A percentile compares a stretch with the other conserved stretches of the same genome.
These are phyloP conservation scores for Pseudocheirus occidentalis DNA, from an alignment of 2,797 vertebrate species.

Conservation along the genomic window DNA sequence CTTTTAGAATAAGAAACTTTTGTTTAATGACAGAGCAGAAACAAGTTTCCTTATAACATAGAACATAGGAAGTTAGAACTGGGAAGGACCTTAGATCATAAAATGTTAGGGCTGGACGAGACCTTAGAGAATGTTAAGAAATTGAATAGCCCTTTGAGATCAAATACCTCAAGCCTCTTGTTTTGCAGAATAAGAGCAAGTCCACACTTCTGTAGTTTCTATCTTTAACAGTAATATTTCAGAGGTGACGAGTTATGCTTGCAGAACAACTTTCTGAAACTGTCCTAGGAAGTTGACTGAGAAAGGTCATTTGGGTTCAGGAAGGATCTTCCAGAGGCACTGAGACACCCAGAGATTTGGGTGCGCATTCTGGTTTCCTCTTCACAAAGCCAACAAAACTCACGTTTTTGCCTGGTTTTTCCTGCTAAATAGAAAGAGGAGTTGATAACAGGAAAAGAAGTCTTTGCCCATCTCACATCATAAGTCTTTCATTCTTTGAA, in stretches of 20 bases:
- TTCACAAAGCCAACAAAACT: background rate
- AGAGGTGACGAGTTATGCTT: background rate
- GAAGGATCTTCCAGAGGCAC: background rate
- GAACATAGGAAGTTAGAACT: background rate
- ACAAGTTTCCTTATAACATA: background rate
- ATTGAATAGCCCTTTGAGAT: background rate
- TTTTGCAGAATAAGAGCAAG: background rate
- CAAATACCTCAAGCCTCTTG: background rate
- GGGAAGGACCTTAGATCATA: background rate
- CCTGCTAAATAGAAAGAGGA: conserved; percentile 21
- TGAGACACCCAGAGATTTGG: background rate
- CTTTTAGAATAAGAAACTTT: background rate
- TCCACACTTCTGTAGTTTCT: background rate
- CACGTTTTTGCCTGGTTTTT: conserved; percentile 2
- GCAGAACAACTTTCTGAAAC: background rate
- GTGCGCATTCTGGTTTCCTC: conserved; percentile 15
- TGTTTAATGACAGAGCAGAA: background rate
- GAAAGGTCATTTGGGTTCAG: background rate
- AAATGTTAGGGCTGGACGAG: background rate
- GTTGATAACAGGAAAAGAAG: conserved; percentile 3
- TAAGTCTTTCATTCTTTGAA: conserved; percentile 24
- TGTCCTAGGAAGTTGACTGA: conserved; percentile 40
- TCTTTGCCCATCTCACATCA: background rate
- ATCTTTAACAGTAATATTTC: background rate
- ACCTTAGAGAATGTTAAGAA: background rate